Evolutionary conservation across 2,888 invertebrate genomes (phyloP).

Genomic region (Schrankia costaestrigalis): DNA sequence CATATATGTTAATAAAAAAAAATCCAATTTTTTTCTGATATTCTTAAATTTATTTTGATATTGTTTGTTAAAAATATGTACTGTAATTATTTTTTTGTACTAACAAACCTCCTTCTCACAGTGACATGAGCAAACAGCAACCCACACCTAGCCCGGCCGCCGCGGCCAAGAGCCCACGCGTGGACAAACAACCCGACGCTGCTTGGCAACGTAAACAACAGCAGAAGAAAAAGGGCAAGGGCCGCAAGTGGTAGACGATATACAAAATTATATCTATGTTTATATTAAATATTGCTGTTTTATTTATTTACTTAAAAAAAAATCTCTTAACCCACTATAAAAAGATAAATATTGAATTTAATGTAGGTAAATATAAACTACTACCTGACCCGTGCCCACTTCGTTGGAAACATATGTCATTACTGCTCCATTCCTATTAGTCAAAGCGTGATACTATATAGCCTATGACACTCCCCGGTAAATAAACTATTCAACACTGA

Average conservation of each 20-base stretch:
- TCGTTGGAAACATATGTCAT: too few relatives aligned
- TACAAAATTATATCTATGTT: too few relatives aligned
- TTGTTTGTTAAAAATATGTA: too few relatives aligned
- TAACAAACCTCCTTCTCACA: conserved; percentile 34
- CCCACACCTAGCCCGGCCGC: conserved; percentile 43
- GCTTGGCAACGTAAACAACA: conserved; percentile 88
- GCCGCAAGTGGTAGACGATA: conserved; percentile 60
- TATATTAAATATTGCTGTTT: conserved; percentile 16
- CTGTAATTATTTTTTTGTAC: background rate
- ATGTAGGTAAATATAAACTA: too few relatives aligned
- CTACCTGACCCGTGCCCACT: too few relatives aligned
- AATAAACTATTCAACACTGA: too few relatives aligned
- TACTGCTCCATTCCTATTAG: too few relatives aligned
- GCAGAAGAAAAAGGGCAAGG: conserved; percentile 86
- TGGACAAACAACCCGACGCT: conserved; percentile 80
- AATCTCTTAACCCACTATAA: background rate
- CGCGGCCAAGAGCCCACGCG: conserved; percentile 78
- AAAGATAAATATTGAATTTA: background rate
- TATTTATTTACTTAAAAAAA: conserved; percentile 7
- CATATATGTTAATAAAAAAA: too few relatives aligned
- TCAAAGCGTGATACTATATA: too few relatives aligned
- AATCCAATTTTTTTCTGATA: too few relatives aligned
- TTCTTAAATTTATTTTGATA: too few relatives aligned
- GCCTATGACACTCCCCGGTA: too few relatives aligned
- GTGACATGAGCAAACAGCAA: conserved; percentile 84